Percentiles rank a stretch among this genome's conserved stretches.
Conservation (phyloP, 2,113 vertebrate species). For the Petrocephalus microphthalmus region DNA sequence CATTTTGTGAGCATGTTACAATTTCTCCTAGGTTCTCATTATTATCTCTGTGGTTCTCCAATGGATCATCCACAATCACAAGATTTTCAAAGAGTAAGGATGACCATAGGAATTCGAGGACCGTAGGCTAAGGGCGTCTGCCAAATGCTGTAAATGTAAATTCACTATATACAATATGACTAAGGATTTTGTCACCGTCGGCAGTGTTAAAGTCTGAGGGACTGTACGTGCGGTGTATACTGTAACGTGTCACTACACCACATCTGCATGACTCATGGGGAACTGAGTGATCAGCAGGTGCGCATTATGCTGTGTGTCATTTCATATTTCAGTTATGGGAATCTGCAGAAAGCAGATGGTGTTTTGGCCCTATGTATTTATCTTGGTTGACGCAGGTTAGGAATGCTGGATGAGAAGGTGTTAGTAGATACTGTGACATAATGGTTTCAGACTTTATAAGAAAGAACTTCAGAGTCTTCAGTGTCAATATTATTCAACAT, state of each 20-base stretch:
- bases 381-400: neutral
- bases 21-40: neutral
- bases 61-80: neutral
- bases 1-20: neutral
- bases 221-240: neutral
- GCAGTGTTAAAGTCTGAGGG: neutral
- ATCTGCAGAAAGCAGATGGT: neutral
- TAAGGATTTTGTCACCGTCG: neutral
- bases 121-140: too few relatives aligned
- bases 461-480: slow-evolving; percentile 12
- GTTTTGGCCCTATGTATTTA: neutral
- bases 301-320: neutral
- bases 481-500: slow-evolving; percentile 36
- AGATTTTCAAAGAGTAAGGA: neutral
- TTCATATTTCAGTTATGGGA: neutral
- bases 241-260: neutral
- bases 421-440: neutral
- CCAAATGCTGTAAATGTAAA: too few relatives aligned
- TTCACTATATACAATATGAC: neutral
- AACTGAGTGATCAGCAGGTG: neutral
- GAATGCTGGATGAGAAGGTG: neutral
- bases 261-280: neutral
- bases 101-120: neutral
- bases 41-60: neutral
- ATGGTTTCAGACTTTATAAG: neutral